Evolutionary conservation across 2,113 vertebrate genomes (phyloP), one percentile per base, ranked within the genome.

Genomic region (Nothoprocta pentlandii): DNA sequence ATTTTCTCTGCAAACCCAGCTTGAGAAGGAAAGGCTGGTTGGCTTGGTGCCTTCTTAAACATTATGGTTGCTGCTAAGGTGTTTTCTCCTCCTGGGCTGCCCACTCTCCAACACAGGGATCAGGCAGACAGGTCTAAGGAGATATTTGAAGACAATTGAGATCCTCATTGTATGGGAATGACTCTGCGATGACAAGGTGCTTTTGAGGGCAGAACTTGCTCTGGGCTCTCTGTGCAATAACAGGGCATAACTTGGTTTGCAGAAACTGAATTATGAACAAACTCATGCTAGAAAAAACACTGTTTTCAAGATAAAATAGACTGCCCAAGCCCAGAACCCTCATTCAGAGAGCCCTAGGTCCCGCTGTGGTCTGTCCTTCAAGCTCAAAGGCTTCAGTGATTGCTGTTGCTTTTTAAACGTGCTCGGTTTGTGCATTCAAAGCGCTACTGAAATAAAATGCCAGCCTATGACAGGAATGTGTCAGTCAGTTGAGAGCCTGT

Each of bases 51-150:
- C 67, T 68, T 36, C 62, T 44, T 28, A 32, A 39, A 82, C 68
- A 70, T 7, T 23, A 20, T 0, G 0, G 13, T 53, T 44, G 41
- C 23, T 67, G 64, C 26, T 16, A 12, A 4, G 2, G 36, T 42
- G 46, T 20, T 58, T n/a, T 61, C 69, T 32, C 3, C 5, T 5
- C 41, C 47, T 46, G 41, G 9, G 71, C 58, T 84, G 62, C 32
- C 62, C 11, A 0, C 2, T 0, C 59, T 20, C 64, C 36, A 49
- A 73, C 83, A 86, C 49, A 84, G 54, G 62, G 17, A 20, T 9
- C 44, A 89, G 53, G 5, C 10, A 36, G 64, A 53, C 1, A 15
- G 39, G 17, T 47, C 36, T 47, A 15, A 76, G 44, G 62, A 30
- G 19, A 10, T 26, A 51, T 76, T 20, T 49, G 36, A 70, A 47